Base-by-base conservation (phyloP, 2,888 invertebrate species). In the Reticulitermes lucifugus region DNA sequence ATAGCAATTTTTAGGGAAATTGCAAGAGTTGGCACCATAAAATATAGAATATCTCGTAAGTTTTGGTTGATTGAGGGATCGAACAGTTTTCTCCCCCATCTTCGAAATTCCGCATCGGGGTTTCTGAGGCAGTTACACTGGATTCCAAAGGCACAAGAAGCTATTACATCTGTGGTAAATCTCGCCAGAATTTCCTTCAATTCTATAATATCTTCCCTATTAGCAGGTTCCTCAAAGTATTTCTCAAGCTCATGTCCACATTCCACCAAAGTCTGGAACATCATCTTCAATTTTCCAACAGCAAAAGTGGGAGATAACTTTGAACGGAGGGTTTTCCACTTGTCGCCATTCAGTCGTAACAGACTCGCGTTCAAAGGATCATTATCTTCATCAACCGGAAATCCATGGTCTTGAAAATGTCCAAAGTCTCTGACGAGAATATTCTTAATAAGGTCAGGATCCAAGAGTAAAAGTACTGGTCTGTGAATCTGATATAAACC, bases 121-220 rank as follows among this genome's bases (percentile, higher is more conserved):
- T 89, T 85, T 81, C 90, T 90, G 0, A 89, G 89, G 0, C 89
- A 88, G 73, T 90, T 87, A 2, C 89, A 89, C 14, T 89, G 89
- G 12, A 92, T 90, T 0, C 92, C 92, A 85, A 92, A 92, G 0
- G 92, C 90, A 2, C 0, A 55, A 18, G 55, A 55, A 12, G 89
- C 89, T 6, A 91, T 90, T 7, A 89, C 87, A 84, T 89, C 89
- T 14, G 88, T 88, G 18, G 88, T 87, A 84, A 87, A 89, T 18
- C 89, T 85, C 9, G 86, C 84, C 29, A 86, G 18, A 22, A 86
- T 70, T 29, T 87, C 87, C 77, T 85, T 83, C 18, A 87, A 88
- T 71, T 87, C 88, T n/a, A 88, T 85, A 0, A 85, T 83, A 5
- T 88, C 86, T 14, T 87, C 79, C 55, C 60, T 85, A 0, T 85